Percentiles rank a stretch among this genome's conserved stretches.
These are phyloP conservation scores for Hesperophylax magnus DNA, from an alignment of 1,140 invertebrate species.

Conservation along the genomic window DNA sequence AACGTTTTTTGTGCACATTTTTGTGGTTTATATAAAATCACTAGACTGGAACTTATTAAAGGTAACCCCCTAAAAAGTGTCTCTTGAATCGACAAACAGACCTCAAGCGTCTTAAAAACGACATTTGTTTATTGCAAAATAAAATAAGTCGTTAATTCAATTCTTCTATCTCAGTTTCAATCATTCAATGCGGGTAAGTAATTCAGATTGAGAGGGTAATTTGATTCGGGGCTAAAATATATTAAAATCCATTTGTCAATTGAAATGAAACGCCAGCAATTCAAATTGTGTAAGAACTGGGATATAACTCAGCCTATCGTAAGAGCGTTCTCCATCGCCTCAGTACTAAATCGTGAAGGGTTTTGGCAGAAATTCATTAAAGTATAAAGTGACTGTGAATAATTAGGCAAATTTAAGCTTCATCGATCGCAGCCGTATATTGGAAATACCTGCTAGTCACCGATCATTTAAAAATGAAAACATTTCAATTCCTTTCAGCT, in stretches of 20 bases:
- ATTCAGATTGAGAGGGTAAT: constrained; percentile 8
- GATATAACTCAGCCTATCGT: constrained; percentile 40
- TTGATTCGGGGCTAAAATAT: constrained; percentile 24
- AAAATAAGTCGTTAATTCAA: not conserved
- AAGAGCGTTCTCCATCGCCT: not conserved
- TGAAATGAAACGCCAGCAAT: constrained; percentile 42
- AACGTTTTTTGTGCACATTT: too few species aligned
- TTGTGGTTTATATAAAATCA: too few species aligned
- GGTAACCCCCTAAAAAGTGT: too few species aligned
- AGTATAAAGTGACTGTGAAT: constrained; percentile 32
- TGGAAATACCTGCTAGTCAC: constrained; percentile 17
- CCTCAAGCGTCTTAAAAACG: too few species aligned
- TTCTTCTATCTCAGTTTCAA: not conserved
- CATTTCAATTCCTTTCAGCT: too few species aligned
- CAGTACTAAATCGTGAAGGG: not conserved
- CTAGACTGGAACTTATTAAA: too few species aligned
- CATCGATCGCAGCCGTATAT: constrained; percentile 6
- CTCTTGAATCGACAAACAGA: too few species aligned
- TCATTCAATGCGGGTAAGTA: constrained; percentile 12
- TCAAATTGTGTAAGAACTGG: constrained; percentile 34
- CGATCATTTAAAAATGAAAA: not conserved
- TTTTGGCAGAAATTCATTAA: constrained; percentile 23
- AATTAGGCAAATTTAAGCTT: constrained; percentile 28
- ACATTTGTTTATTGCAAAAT: not conserved
- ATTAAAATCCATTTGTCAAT: constrained; percentile 49